Conservation (phyloP, 2,888 invertebrate species). For the Meiosimyza platycephala region DNA sequence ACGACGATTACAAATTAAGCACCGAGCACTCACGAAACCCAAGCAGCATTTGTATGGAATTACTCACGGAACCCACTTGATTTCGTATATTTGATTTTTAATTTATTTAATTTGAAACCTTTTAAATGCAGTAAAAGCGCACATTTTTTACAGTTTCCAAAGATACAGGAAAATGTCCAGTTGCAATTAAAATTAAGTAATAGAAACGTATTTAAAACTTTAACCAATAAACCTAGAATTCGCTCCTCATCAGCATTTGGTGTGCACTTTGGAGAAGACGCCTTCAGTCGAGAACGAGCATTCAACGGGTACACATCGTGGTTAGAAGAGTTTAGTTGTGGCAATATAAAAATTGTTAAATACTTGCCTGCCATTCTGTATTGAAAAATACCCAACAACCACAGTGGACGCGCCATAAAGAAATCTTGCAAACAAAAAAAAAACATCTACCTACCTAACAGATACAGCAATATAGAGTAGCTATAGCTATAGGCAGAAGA, state of each 20-base stretch:
- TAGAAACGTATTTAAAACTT: background rate
- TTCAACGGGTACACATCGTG: constrained; percentile 69
- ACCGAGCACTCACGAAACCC: constrained; percentile 64
- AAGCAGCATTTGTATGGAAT: constrained; percentile 66
- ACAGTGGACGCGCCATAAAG: constrained; percentile 15
- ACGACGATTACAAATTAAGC: constrained; percentile 53
- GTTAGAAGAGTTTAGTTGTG: constrained; percentile 38
- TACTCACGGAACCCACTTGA: constrained; percentile 78
- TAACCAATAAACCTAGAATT: background rate
- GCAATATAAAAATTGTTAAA: background rate
- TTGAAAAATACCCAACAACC: constrained; percentile 14
- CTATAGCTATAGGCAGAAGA: constrained; percentile 19
- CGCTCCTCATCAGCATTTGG: constrained; percentile 26
- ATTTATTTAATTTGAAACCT: constrained; percentile 57
- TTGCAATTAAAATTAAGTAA: constrained; percentile 46
- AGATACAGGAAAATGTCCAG: constrained; percentile 11
- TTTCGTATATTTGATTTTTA: constrained; percentile 54
- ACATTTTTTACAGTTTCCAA: constrained; percentile 36
- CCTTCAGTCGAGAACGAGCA: constrained; percentile 73
- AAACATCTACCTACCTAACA: constrained; percentile 22
- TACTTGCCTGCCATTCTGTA: constrained; percentile 8
- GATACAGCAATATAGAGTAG: constrained; percentile 16
- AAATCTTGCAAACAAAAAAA: constrained; percentile 20
- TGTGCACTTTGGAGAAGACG: constrained; percentile 68
- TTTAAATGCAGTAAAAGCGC: constrained; percentile 43